Conservation (phyloP, 1,140 invertebrate species). For the Pogonognathellus flavescens region DNA sequence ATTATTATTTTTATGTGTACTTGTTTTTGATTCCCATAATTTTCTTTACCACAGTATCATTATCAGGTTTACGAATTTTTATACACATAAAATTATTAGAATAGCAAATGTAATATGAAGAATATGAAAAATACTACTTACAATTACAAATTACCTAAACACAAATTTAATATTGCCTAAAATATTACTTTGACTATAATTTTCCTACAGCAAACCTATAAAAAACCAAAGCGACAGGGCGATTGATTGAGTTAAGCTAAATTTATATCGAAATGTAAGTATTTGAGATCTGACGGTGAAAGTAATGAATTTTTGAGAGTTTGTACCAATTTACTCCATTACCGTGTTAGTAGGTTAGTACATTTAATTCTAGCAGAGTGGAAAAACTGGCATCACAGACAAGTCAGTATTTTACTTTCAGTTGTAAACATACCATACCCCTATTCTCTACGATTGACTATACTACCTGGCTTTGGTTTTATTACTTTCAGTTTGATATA, state of each 20-base stretch:
- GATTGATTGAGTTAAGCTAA: neutral
- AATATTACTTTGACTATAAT: too few relatives aligned
- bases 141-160: too few relatives aligned
- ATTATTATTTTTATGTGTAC: too few relatives aligned
- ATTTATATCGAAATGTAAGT: slow-evolving; percentile 13
- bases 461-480: neutral
- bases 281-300: neutral
- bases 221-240: slow-evolving; percentile 18
- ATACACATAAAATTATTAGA: too few relatives aligned
- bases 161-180: too few relatives aligned
- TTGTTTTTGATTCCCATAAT: too few relatives aligned
- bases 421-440: neutral
- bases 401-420: slow-evolving; percentile 26
- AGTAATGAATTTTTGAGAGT: too few relatives aligned
- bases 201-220: neutral
- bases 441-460: neutral
- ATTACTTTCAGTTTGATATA: neutral
- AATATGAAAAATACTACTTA: too few relatives aligned
- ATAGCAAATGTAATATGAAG: too few relatives aligned
- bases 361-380: neutral
- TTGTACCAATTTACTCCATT: too few relatives aligned
- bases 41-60: too few relatives aligned
- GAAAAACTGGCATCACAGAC: slow-evolving; percentile 25
- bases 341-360: neutral
- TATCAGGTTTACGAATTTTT: too few relatives aligned